phyloP scores from a whole-genome alignment of 2,888 invertebrate genomes.

The Operophtera brumata region DNA sequence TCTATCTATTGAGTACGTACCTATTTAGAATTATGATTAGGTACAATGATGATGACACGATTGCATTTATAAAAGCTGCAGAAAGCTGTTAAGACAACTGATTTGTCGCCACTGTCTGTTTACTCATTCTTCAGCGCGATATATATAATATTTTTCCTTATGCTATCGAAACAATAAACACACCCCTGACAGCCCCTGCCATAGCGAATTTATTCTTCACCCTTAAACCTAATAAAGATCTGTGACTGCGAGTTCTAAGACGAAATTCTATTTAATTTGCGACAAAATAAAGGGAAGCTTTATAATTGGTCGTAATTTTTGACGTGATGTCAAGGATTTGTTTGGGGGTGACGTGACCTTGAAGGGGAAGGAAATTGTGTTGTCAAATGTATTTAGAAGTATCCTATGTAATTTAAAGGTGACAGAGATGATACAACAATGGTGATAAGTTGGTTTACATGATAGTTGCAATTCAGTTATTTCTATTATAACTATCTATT shows the following conservation, averaged over 20 bases:
- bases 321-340: slow-evolving; percentile 27
- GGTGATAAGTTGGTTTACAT: no score
- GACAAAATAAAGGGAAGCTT: slow-evolving; percentile 37
- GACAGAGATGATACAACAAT: no score
- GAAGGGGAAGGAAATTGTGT: slow-evolving; percentile 10
- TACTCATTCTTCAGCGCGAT: background rate
- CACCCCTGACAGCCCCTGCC: slow-evolving; percentile 28
- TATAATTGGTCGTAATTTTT: slow-evolving; percentile 33
- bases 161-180: slow-evolving; percentile 16
- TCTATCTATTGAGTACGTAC: no score
- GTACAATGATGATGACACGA: no score
- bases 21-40: no score
- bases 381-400: slow-evolving; percentile 1
- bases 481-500: no score
- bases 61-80: no score
- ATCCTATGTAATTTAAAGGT: background rate
- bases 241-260: slow-evolving; percentile 28
- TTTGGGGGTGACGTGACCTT: slow-evolving; percentile 35
- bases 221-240: slow-evolving; percentile 44
- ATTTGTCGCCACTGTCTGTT: no score
- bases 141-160: background rate
- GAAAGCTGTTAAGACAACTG: no score
- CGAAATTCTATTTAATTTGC: slow-evolving; percentile 38
- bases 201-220: slow-evolving; percentile 35
- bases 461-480: no score